Evolutionary conservation across 2,113 vertebrate species (phyloP).

Genomic region (Dascyllus trimaculatus): DNA sequence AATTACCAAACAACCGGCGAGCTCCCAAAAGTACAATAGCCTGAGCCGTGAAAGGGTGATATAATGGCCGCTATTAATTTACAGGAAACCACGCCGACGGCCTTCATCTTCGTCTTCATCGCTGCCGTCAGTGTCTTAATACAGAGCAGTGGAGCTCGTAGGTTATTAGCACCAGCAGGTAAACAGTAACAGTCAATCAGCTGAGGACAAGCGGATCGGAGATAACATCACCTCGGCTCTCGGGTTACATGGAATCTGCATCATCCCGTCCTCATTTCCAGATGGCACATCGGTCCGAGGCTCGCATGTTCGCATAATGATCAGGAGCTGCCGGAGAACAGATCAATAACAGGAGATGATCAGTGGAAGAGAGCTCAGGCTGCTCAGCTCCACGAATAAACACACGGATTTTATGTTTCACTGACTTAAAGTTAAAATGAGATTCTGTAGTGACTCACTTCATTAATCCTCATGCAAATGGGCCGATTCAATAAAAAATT

Average conservation of each 20-base stretch:
- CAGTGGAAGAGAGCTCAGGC: no score
- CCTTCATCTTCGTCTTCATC: not conserved
- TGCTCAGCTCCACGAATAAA: no score
- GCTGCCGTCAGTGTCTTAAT: not conserved
- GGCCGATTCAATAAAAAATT: no score
- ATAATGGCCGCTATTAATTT: conserved; percentile 30
- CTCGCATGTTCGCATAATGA: conserved; percentile 28
- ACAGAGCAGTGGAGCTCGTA: no score
- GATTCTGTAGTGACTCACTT: no score
- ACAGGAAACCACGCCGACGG: not conserved
- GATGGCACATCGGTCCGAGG: conserved; percentile 40
- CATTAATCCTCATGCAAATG: no score
- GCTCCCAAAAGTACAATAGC: conserved; percentile 35
- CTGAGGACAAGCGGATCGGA: conserved; percentile 38
- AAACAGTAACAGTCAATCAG: conserved; percentile 2
- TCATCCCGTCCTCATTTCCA: conserved; percentile 61
- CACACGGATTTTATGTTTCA: no score
- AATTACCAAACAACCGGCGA: conserved; percentile 40
- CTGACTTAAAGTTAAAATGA: no score
- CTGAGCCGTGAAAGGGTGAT: not conserved
- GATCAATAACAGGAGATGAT: conserved; percentile 18
- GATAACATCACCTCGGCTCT: conserved; percentile 57
- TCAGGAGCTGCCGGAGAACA: conserved; percentile 11
- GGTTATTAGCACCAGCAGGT: no score
- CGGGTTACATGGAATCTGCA: conserved; percentile 53